Base-by-base conservation (phyloP, 2,888 invertebrate species). In the Embidobia sp. region DNA sequence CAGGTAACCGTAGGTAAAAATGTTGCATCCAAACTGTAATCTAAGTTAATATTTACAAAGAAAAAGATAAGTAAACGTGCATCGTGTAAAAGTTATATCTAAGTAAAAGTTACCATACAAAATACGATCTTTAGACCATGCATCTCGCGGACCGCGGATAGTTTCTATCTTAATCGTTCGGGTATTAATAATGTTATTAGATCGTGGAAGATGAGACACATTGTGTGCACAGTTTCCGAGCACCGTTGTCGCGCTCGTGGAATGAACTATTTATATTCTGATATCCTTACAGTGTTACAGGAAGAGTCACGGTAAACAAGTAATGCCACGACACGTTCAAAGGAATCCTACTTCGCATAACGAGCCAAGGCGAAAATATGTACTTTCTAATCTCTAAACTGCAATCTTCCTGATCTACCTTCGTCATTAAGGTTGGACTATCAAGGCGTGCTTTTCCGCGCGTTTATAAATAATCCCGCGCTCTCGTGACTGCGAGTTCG, bases 351-450 rank as follows among this genome's bases (percentile, higher is more conserved):
- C 74, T 51, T 66, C 64, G 49, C 37, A 69, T 35, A 74, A 72
- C 70, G 67, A 67, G 57, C 69, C 75, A 69, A 78, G 63, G 67
- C 74, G 72, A 72, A 63, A 67, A 74, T 55, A 48, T 33, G 57
- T 70, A 61, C 46, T 64, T 49, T 42, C 76, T 76, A 76, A 79
- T 73, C 79, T 66, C 76, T 73, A 79, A 73, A 55, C 73, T 79
- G 76, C 69, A 69, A 79, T 76, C 72, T 66, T 78, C 74, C 64
- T 74, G 55, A 61, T 75, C 76, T 76, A 77, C 77, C 77, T 40
- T 72, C 77, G 55, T 48, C 48, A 22, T 61, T 53, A 72, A 61
- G 29, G 51, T 64, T 59, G 22, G 63, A 27, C 70, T 57, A 59
- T 59, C 35, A 10, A 13, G 57, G 59, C 59, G 31, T 70, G 70